A percentile compares a stretch with the other conserved stretches of the same genome.
These are phyloP conservation scores for Hydractinia symbiolongicarpus DNA, from an alignment of 30 jellyfish, hydroid and myxozoan genomes.

Conservation along the genomic window DNA sequence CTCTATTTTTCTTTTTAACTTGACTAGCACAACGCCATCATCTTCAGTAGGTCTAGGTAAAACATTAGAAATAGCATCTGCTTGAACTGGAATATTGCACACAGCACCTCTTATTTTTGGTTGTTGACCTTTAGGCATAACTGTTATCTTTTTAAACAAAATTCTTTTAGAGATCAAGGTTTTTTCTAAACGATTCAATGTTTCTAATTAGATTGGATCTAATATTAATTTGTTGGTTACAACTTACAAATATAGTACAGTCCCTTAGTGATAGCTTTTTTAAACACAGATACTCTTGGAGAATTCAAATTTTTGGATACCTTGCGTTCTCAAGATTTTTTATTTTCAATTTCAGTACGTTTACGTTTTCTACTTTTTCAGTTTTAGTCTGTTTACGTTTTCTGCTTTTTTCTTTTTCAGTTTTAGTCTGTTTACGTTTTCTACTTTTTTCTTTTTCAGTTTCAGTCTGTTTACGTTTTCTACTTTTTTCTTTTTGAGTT, in stretches of 20 bases:
- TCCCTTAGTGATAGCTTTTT: background rate
- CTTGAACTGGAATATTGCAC: background rate
- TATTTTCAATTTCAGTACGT: background rate
- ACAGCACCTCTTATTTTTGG: background rate
- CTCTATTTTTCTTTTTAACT: background rate
- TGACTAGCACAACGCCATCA: background rate
- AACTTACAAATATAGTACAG: background rate
- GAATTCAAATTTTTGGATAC: background rate
- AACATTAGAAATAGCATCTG: background rate
- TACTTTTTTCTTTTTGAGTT: background rate
- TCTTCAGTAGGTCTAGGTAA: background rate
- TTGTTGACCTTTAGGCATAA: slow-evolving; percentile 5
- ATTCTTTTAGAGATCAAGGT: background rate
- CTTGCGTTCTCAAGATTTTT: background rate
- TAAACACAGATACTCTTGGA: background rate
- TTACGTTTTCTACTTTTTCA: background rate
- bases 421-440: background rate
- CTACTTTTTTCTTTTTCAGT: background rate
- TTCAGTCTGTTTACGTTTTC: background rate
- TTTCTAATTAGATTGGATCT: background rate
- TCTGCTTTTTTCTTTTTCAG: background rate
- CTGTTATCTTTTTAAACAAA: background rate
- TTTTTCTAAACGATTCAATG: slow-evolving; percentile 1
- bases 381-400: background rate
- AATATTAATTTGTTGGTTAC: background rate